phyloP scores from a whole-genome alignment of 2,888 invertebrate species.

The Diplazon laetatorius region DNA sequence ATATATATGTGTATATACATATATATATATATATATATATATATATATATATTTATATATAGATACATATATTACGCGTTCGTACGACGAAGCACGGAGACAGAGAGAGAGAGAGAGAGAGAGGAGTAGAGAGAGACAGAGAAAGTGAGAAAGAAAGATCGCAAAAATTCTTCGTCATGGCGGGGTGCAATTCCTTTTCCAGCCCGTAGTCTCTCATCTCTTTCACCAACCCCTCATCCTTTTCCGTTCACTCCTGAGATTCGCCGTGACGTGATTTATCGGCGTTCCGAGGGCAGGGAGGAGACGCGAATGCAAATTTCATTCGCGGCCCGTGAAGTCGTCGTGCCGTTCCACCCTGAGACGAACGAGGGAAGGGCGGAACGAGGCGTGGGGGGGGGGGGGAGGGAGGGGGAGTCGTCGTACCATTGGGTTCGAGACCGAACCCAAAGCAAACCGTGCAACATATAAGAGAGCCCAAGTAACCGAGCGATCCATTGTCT shows the following conservation, averaged over 20 bases:
- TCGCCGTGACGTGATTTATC: conserved; percentile 77
- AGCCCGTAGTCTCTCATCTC: conserved; percentile 20
- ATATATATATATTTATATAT: too few relatives aligned
- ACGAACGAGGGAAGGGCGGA: conserved; percentile 30
- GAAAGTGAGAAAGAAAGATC: background rate
- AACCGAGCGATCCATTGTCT: conserved; percentile 75
- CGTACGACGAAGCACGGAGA: conserved; percentile 1
- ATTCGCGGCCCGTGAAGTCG: conserved; percentile 72
- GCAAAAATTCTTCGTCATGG: conserved; percentile 41
- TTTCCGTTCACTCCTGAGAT: conserved; percentile 61
- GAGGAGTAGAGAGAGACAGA: background rate
- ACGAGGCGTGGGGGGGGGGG: too few relatives aligned
- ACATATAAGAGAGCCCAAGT: conserved; percentile 15
- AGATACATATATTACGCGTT: conserved; percentile 43
- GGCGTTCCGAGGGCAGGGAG: conserved; percentile 73
- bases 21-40: too few relatives aligned
- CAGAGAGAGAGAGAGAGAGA: background rate
- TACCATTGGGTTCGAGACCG: conserved; percentile 45
- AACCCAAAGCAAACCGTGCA: background rate
- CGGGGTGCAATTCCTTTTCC: conserved; percentile 59
- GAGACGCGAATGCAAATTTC: conserved; percentile 78
- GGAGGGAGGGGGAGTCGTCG: too few relatives aligned
- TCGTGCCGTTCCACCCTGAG: conserved; percentile 66
- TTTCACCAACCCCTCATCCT: conserved; percentile 50
- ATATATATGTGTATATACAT: too few relatives aligned